These are phyloP conservation scores for Caprella mutica DNA, from an alignment of 2,888 invertebrate genomes.

Conservation along the genomic window DNA sequence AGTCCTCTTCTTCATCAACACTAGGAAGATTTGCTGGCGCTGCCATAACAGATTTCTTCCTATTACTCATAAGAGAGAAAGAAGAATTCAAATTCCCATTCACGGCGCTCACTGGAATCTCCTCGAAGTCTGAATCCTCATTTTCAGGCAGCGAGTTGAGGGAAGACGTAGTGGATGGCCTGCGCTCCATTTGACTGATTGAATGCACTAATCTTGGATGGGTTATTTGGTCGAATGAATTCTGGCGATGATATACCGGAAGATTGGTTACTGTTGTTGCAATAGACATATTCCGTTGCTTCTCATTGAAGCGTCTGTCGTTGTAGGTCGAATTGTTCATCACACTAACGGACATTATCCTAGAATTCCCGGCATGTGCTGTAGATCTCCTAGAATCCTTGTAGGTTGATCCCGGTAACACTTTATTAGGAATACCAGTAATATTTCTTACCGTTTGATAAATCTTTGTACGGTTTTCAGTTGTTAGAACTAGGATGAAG, in stretches of 20 bases:
- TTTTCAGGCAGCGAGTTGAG: no score
- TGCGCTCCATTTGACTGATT: constrained; percentile 22
- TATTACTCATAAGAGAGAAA: not conserved
- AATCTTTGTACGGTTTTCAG: constrained; percentile 17
- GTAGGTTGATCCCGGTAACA: not conserved
- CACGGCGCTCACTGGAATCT: no score
- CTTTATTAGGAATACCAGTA: not conserved
- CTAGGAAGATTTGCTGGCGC: constrained; percentile 19
- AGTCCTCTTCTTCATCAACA: constrained; percentile 26
- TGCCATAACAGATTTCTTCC: not conserved
- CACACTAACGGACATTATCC: not conserved
- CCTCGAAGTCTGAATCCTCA: constrained; percentile 12
- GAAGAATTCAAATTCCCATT: no score
- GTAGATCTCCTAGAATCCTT: not conserved
- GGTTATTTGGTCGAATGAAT: not conserved
- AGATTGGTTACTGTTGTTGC: constrained; percentile 21
- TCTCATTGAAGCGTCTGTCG: not conserved
- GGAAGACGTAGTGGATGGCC: constrained; percentile 14
- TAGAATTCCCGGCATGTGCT: not conserved
- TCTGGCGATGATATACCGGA: not conserved
- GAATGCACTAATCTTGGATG: constrained; percentile 17
- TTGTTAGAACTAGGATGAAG: constrained; percentile 23
- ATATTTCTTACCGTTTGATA: not conserved
- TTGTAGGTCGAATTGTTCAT: not conserved
- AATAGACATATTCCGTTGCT: constrained; percentile 23